Base-by-base conservation (phyloP, 1,140 invertebrate genomes). In the Brachionus paranguensis region DNA sequence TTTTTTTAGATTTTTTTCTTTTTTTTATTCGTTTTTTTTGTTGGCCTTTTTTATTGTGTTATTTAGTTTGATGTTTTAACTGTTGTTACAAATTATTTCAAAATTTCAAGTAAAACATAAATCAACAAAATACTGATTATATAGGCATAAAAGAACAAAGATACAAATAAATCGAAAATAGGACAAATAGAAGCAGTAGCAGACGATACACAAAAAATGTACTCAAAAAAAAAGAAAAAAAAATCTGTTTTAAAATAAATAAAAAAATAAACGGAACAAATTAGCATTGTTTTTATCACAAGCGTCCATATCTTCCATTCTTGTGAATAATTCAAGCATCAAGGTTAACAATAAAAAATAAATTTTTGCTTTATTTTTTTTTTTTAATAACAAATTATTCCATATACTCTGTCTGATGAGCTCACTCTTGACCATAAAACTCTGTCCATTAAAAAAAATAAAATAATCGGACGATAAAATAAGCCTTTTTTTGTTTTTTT, bases 1-100 rank as follows among this genome's bases (percentile, higher is more conserved):
- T 24, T 76, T 76, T 76, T 76, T 76, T 45, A 47, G 72, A 76
- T 47, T 76, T 76, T 76, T 76, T 76, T 76, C 43, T 76, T 76
- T 76, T 76, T 47, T 76, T 76, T 33, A 41, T 76, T 76, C 45
- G 20, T 47, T 76, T 72, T 37, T 72, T 72, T 70, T 70, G 3
- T 3, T 43, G 12, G 17, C 7, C 7, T 50, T 45, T 47, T 45
- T 27, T 76, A 20, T 76, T 45, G 7, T 72, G 33, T 41, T 72
- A 20, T 43, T 64, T 27, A 12, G 11, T 68, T 68, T 68, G 29
- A 68, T 29, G 12, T 72, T 41, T 43, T 17, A 29, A 72, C 8
- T 33, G 72, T 47, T 76, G 72, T 76, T 76, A 76, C 24, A 72
- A 47, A 76, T 24, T 47, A 76, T 76, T 76, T 76, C 72, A 76